These are phyloP conservation scores for Rhinella marina DNA, from an alignment of 2,797 vertebrate species.

Conservation along the genomic window DNA sequence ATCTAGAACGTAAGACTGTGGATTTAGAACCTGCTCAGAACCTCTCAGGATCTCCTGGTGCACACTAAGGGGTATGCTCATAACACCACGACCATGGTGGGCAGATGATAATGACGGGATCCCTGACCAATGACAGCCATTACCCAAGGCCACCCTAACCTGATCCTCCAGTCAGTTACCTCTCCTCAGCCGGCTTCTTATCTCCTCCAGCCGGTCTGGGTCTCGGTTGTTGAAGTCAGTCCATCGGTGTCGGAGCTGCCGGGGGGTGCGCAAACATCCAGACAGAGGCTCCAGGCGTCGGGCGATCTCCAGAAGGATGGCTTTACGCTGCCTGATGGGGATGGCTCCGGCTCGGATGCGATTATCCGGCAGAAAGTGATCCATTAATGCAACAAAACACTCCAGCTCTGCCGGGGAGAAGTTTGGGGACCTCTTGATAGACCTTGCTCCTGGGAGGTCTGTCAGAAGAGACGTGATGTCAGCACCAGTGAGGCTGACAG, in stretches of 20 bases:
- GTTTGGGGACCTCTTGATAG: constrained; percentile 16
- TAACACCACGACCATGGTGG: neutral
- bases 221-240: constrained; percentile 29
- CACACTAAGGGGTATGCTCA: neutral
- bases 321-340: constrained; percentile 18
- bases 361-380: constrained; percentile 13
- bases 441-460: neutral
- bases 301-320: constrained; percentile 24
- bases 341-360: neutral
- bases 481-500: neutral
- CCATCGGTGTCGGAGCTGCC: constrained; percentile 36
- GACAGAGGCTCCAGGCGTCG: constrained; percentile 25
- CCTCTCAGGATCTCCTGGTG: neutral
- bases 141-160: neutral
- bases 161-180: neutral
- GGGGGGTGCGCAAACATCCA: constrained; percentile 36
- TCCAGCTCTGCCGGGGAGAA: constrained; percentile 33
- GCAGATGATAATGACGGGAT: neutral
- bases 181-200: neutral
- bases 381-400: constrained; percentile 33
- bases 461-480: neutral
- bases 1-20: neutral
- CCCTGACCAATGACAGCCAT: neutral
- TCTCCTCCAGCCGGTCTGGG: constrained; percentile 18
- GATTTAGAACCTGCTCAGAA: neutral